Percentiles rank a stretch among this genome's conserved stretches.
These are phyloP conservation scores for Australoheros scitulus DNA, from an alignment of 2,113 vertebrate genomes.

Conservation along the genomic window DNA sequence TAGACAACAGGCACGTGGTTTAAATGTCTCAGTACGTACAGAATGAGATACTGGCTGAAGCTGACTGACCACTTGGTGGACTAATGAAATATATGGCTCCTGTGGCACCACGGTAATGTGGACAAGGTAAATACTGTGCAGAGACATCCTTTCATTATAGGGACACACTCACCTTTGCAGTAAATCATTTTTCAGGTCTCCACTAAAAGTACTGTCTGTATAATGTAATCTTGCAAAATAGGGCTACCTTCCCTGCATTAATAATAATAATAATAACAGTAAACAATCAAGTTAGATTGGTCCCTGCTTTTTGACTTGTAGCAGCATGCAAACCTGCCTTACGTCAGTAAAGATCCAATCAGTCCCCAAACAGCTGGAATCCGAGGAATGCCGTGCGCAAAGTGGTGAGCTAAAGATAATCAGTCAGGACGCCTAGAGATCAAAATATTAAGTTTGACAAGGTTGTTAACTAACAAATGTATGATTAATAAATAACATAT, in stretches of 20 bases:
- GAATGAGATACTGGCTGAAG: slow-evolving; percentile 15
- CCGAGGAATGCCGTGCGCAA: slow-evolving; percentile 46
- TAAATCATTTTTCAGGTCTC: background rate
- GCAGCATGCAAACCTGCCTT: slow-evolving; percentile 40
- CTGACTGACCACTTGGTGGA: slow-evolving; percentile 9
- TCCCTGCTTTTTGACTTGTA: slow-evolving; percentile 16
- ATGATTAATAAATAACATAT: background rate
- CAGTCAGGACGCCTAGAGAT: background rate
- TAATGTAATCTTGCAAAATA: background rate
- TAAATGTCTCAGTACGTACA: background rate
- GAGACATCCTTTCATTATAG: background rate
- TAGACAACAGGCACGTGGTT: background rate
- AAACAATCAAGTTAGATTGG: background rate
- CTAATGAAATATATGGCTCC: background rate
- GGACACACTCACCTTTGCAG: too few relatives aligned
- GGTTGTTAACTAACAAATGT: background rate
- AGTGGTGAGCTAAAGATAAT: background rate
- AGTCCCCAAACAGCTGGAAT: slow-evolving; percentile 43
- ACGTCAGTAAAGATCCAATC: slow-evolving; percentile 45
- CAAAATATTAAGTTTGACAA: background rate
- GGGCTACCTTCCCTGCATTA: background rate
- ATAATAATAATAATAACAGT: background rate
- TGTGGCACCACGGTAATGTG: background rate
- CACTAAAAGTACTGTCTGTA: background rate
- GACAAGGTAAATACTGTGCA: background rate